Evolutionary conservation across 2,888 invertebrate genomes (phyloP).

Genomic region (Hartigia nigra): DNA sequence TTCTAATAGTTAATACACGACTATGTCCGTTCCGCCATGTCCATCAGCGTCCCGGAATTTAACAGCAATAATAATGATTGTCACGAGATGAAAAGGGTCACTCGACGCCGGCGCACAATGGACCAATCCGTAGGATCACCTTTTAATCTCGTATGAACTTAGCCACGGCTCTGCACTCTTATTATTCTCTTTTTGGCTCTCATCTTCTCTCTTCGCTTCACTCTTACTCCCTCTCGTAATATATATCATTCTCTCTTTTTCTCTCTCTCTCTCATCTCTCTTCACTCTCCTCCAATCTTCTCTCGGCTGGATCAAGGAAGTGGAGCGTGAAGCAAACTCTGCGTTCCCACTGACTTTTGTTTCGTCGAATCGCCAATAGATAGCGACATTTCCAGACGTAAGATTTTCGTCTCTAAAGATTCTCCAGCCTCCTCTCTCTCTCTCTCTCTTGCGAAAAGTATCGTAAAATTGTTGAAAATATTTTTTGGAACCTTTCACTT

Average conservation of each 20-base stretch:
- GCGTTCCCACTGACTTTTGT: constrained; percentile 4
- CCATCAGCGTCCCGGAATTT: constrained; percentile 31
- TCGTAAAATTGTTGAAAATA: no score
- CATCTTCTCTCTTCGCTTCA: background rate
- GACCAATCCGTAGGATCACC: constrained; percentile 35
- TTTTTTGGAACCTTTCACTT: background rate
- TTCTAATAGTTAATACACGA: constrained; percentile 21
- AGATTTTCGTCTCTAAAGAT: background rate
- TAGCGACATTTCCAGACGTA: background rate
- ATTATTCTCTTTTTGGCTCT: background rate
- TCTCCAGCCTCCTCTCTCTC: no score
- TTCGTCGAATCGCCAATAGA: background rate
- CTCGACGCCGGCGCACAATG: constrained; percentile 34
- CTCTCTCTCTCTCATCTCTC: constrained; percentile 23
- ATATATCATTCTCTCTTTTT: no score
- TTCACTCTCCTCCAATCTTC: constrained; percentile 14
- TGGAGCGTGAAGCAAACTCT: constrained; percentile 41
- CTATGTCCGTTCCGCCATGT: constrained; percentile 36
- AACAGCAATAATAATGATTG: constrained; percentile 33
- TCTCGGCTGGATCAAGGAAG: constrained; percentile 36
- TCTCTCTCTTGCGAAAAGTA: no score
- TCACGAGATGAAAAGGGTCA: constrained; percentile 34
- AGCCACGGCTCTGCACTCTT: background rate
- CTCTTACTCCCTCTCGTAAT: background rate
- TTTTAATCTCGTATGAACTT: constrained; percentile 38